Evolutionary conservation across 53 echinoderm and acorn worm species (phyloP).

Genomic region (Hippasteria phrygiana): DNA sequence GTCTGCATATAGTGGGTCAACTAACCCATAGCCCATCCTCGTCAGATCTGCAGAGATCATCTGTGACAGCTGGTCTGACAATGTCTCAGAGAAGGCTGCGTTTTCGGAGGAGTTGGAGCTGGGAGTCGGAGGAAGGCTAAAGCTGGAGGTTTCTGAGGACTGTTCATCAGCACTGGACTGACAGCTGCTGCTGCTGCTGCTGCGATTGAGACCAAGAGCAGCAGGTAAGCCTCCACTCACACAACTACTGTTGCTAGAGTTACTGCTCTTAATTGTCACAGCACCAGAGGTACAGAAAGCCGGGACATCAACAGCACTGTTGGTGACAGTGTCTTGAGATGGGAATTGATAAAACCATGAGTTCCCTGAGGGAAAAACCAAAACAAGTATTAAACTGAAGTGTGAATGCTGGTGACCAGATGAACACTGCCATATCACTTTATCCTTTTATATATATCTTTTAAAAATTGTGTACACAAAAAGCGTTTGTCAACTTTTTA

Average conservation of each 20-base stretch:
- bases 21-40: not conserved
- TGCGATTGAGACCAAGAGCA: conserved; percentile 78
- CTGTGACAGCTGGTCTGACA: conserved; percentile 52
- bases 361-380: conserved; percentile 8
- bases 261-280: conserved; percentile 87
- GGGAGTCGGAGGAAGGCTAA: conserved; percentile 53
- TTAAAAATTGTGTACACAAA: too few species aligned
- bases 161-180: conserved; percentile 73
- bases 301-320: conserved; percentile 63
- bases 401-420: too few species aligned
- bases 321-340: not conserved
- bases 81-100: not conserved
- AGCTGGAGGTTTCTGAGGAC: conserved; percentile 68
- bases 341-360: conserved; percentile 42
- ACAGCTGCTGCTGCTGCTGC: conserved; percentile 67
- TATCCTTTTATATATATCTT: too few species aligned
- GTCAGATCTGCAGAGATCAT: conserved; percentile 37
- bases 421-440: too few species aligned
- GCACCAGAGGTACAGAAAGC: conserved; percentile 88
- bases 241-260: conserved; percentile 81
- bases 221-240: conserved; percentile 76
- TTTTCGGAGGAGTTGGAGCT: conserved; percentile 55
- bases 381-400: not conserved
- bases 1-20: not conserved
- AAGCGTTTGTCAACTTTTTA: too few species aligned